A percentile compares a stretch with the other conserved stretches of the same genome.
phyloP scores from a whole-genome alignment of 2,113 vertebrate genomes.

The Nibea coibor region DNA sequence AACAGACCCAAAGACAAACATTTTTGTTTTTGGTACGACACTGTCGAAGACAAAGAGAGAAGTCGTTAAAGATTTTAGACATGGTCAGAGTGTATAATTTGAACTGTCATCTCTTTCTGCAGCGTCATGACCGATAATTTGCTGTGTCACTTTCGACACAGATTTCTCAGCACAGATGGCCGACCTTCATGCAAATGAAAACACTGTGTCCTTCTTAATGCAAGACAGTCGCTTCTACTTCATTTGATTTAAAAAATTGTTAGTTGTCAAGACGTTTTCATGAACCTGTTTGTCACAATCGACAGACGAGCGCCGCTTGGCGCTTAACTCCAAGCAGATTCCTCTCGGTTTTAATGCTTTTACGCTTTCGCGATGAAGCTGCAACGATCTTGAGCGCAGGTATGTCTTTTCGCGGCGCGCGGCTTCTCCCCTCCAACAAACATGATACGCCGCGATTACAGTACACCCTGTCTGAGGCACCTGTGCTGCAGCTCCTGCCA shows the following conservation, averaged over 20 bases:
- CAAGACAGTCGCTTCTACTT: not conserved
- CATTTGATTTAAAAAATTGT: not conserved
- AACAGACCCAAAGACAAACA: not conserved
- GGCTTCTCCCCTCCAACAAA: slow-evolving; percentile 20
- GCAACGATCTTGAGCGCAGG: not conserved
- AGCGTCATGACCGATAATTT: not conserved
- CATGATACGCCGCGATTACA: slow-evolving; percentile 19
- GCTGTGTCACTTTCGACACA: not conserved
- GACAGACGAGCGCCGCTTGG: not conserved
- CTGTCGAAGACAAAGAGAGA: no score
- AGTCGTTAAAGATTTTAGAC: not conserved
- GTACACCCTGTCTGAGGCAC: slow-evolving; percentile 49
- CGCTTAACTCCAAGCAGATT: not conserved
- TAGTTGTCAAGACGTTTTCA: not conserved
- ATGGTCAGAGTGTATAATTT: not conserved
- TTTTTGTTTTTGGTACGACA: not conserved
- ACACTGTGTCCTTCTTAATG: not conserved
- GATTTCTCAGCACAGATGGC: not conserved
- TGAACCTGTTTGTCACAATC: not conserved
- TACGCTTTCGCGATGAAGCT: not conserved
- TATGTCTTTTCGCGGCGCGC: not conserved
- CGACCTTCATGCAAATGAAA: not conserved
- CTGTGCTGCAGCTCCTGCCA: slow-evolving; percentile 63
- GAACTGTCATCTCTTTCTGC: not conserved
- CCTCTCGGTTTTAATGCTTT: not conserved